phyloP scores from a whole-genome alignment of 1,140 invertebrate genomes.

The Ericerus pela region DNA sequence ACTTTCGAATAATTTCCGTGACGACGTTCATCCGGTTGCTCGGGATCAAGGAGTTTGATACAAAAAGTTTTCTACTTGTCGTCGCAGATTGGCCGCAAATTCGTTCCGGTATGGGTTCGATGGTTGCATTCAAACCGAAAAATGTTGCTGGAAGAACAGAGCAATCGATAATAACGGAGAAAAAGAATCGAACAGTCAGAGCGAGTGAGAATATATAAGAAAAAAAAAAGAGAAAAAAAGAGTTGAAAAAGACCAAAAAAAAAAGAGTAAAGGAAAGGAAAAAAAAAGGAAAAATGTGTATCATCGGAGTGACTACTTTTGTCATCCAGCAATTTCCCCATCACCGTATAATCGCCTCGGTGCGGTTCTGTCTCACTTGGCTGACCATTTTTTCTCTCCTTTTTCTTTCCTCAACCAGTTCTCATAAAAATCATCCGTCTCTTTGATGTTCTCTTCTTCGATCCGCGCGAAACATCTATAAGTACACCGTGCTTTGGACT shows the following conservation, averaged over 20 bases:
- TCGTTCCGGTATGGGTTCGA: slow-evolving; percentile 9
- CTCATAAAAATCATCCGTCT: slow-evolving; percentile 7
- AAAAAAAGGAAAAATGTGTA: background rate
- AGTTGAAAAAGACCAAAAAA: background rate
- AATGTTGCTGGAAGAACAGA: slow-evolving; percentile 2
- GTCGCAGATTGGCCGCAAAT: slow-evolving; percentile 7
- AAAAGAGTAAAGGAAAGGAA: slow-evolving; percentile 1
- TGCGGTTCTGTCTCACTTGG: background rate
- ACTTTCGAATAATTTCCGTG: slow-evolving; percentile 8
- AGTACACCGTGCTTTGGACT: slow-evolving; percentile 4
- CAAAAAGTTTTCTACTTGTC: background rate
- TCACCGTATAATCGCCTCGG: background rate
- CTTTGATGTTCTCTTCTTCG: slow-evolving; percentile 5
- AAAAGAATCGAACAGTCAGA: background rate
- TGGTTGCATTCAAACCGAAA: slow-evolving; percentile 9
- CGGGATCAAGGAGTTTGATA: background rate
- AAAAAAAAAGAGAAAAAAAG: background rate
- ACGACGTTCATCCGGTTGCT: slow-evolving; percentile 10
- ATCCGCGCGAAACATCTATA: slow-evolving; percentile 1
- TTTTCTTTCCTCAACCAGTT: no score
- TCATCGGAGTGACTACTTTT: background rate
- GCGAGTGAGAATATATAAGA: background rate
- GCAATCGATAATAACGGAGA: slow-evolving; percentile 5
- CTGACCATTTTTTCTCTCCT: background rate
- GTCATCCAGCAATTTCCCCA: background rate